These are phyloP conservation scores for Zeus faber DNA, from an alignment of 2,113 vertebrate genomes.

Conservation along the genomic window DNA sequence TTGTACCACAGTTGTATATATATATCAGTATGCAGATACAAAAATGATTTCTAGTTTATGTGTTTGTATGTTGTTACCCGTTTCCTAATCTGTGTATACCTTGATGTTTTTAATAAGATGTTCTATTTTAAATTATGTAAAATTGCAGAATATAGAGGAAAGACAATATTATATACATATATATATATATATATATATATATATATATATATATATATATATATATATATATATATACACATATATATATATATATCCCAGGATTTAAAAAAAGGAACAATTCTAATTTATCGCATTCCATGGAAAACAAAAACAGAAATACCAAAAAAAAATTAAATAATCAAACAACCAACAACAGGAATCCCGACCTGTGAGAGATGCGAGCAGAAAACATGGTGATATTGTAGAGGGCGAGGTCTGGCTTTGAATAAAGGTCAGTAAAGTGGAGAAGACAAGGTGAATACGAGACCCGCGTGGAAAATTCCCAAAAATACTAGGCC, in stretches of 20 bases:
- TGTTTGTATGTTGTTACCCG: constrained; percentile 99
- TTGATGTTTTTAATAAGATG: constrained; percentile 99
- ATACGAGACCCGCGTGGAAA: constrained; percentile 39
- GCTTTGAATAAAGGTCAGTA: constrained; percentile 80
- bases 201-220: constrained; percentile 51
- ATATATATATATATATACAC: neutral
- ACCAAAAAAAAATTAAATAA: no score
- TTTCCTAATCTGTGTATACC: constrained; percentile 99
- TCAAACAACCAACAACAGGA: no score
- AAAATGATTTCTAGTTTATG: constrained; percentile 98
- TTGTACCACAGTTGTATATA: constrained; percentile 98
- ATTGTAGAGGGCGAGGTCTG: constrained; percentile 91
- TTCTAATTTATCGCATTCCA: constrained; percentile 94
- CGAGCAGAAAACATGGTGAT: constrained; percentile 84
- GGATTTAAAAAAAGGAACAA: constrained; percentile 88
- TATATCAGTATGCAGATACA: constrained; percentile 93
- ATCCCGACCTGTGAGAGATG: constrained; percentile 82
- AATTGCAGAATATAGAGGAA: constrained; percentile 98
- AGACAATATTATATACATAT: constrained; percentile 88
- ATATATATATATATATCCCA: constrained; percentile 67
- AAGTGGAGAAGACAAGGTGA: constrained; percentile 63
- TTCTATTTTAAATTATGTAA: constrained; percentile 99
- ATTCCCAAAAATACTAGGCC: constrained; percentile 64
- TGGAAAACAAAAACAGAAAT: no score
- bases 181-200: neutral